A percentile compares a stretch with the other conserved stretches of the same genome.
phyloP scores from a whole-genome alignment of 1,140 invertebrate species.

The Vollenhovia emeryi region DNA sequence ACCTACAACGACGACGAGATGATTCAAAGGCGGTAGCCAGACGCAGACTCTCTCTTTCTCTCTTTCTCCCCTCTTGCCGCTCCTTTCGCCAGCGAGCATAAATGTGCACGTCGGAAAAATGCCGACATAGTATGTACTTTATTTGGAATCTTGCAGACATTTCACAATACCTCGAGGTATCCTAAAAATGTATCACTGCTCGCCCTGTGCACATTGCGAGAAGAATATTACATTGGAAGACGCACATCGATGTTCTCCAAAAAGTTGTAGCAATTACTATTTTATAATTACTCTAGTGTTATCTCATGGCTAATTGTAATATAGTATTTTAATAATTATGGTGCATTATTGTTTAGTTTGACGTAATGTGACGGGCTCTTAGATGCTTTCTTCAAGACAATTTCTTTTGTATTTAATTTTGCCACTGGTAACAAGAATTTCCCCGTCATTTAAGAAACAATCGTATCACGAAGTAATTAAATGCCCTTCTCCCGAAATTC shows the following conservation, averaged over 20 bases:
- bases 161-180: constrained; percentile 25
- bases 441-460: background rate
- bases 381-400: background rate
- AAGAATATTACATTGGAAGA: background rate
- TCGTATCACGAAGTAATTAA: constrained; percentile 11
- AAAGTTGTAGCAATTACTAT: background rate
- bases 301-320: background rate
- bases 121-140: constrained; percentile 7
- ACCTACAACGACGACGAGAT: constrained; percentile 58
- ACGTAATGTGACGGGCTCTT: background rate
- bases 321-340: background rate
- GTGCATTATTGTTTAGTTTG: background rate
- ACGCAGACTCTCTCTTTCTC: background rate
- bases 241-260: background rate
- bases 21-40: constrained; percentile 57
- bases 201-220: background rate
- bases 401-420: background rate
- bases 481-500: background rate
- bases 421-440: background rate
- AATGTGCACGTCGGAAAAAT: constrained; percentile 29
- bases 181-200: constrained; percentile 22
- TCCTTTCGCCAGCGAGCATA: background rate
- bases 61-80: background rate
- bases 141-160: constrained; percentile 36
- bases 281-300: background rate